Evolutionary conservation across 2,113 vertebrate species (phyloP).

Genomic region (Ctenodactylus gundi): DNA sequence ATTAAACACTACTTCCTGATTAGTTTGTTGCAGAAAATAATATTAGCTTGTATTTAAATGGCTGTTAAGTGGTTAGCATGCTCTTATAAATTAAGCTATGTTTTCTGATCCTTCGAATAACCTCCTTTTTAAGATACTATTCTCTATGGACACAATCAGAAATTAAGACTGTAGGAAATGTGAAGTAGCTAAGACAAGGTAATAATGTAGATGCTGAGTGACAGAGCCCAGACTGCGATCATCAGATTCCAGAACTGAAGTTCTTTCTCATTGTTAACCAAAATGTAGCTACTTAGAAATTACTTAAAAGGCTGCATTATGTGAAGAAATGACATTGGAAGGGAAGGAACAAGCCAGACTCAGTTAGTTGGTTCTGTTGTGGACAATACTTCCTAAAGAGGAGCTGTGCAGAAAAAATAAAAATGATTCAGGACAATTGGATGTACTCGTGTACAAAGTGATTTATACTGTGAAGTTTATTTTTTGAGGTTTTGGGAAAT

Average conservation of each 20-base stretch:
- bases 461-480: background rate
- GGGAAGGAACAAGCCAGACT: background rate
- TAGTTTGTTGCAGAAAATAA: slow-evolving; percentile 4
- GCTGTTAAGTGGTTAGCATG: background rate
- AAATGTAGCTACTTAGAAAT: background rate
- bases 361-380: background rate
- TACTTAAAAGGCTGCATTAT: background rate
- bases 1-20: background rate
- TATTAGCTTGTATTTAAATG: background rate
- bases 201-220: background rate
- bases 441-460: background rate
- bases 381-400: background rate
- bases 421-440: background rate
- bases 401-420: background rate
- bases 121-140: background rate
- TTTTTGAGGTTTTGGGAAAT: slow-evolving; percentile 11
- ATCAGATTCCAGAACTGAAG: background rate
- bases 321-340: background rate
- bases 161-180: background rate
- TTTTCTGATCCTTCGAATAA: background rate
- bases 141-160: background rate
- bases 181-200: background rate
- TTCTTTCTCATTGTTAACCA: background rate
- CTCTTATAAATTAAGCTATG: background rate
- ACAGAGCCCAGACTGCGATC: background rate